Evolutionary conservation across 2,113 vertebrate genomes (phyloP).

Genomic region (Emydocephalus ijimae): DNA sequence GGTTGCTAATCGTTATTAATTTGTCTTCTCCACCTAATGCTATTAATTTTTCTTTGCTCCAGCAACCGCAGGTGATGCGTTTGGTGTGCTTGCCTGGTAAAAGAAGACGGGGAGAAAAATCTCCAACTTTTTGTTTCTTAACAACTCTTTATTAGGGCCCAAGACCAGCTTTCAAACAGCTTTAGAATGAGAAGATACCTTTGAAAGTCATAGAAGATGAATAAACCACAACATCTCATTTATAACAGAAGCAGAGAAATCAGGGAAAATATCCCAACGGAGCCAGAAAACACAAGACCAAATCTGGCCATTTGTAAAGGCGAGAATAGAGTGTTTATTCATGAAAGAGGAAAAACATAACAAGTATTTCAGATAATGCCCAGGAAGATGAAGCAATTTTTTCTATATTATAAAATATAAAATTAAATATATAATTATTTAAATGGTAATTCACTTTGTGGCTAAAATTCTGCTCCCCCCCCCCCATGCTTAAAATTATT

Average conservation of each 20-base stretch:
- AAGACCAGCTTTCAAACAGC: background rate
- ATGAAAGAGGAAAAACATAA: background rate
- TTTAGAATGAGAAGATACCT: background rate
- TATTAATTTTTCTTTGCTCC: conserved; percentile 90
- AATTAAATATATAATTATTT: background rate
- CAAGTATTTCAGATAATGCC: background rate
- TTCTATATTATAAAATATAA: too few species aligned
- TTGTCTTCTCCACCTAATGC: conserved; percentile 93
- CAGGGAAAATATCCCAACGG: background rate
- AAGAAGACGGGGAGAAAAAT: conserved; percentile 39
- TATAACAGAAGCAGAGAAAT: background rate
- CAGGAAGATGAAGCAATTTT: background rate
- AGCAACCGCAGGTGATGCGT: conserved; percentile 92
- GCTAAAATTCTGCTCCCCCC: background rate
- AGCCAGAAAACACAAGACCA: background rate
- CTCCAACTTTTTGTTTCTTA: background rate
- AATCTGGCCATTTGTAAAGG: background rate
- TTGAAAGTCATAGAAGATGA: background rate
- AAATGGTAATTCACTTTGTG: background rate
- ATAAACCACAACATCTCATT: background rate
- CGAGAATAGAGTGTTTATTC: background rate
- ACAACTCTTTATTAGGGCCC: background rate
- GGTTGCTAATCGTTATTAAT: conserved; percentile 89
- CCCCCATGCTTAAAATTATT: background rate
- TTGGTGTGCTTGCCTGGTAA: conserved; percentile 91